Base-by-base conservation (phyloP, 1,140 invertebrate species). In the Bacillus rossius region DNA sequence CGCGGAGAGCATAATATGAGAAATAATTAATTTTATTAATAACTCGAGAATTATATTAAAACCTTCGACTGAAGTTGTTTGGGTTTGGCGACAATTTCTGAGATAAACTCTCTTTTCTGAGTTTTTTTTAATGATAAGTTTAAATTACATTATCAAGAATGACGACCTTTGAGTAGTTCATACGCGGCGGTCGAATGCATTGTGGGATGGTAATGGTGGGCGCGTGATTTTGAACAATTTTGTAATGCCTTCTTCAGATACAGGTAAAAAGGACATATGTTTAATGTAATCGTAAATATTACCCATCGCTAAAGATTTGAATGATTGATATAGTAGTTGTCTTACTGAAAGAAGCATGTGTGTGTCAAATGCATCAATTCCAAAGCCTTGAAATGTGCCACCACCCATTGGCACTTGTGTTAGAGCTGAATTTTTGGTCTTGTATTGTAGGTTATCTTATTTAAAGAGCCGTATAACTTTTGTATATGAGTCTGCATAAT, bases 191-290 rank as follows among this genome's bases (percentile, higher is more conserved):
- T 55, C 19, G 63, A 65, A 65, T 69, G 74, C 69, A 76, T 75
- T 76, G 70, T 81, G 79, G 81, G 79, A 78, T 74, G 76, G 78
- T 77, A 82, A 83, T 83, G 81, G 81, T 82, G 80, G 81, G 82
- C 81, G 81, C 81, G 81, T 82, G 80, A 83, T 83, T 83, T 84
- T 83, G 79, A 84, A 84, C 80, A 77, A 77, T 77, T 75, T 75
- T 70, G 73, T 69, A 73, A 74, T 76, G 77, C 75, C 73, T 69
- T 70, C 69, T 59, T 65, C 72, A 65, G 70, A 66, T 59, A 55
- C 65, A 73, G 68, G 73, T 75, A 71, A 55, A 68, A 40, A 37
- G 53, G 19, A 55, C 37, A 40, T 55, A 40, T 55, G 40, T 42
- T 37, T 34, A 10, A 10, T 34, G 29, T 34, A 34, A 34, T 34